Percentiles rank a stretch among this genome's conserved stretches.
phyloP scores from a whole-genome alignment of 2,113 vertebrate species.

The Eulemur rufifrons region DNA sequence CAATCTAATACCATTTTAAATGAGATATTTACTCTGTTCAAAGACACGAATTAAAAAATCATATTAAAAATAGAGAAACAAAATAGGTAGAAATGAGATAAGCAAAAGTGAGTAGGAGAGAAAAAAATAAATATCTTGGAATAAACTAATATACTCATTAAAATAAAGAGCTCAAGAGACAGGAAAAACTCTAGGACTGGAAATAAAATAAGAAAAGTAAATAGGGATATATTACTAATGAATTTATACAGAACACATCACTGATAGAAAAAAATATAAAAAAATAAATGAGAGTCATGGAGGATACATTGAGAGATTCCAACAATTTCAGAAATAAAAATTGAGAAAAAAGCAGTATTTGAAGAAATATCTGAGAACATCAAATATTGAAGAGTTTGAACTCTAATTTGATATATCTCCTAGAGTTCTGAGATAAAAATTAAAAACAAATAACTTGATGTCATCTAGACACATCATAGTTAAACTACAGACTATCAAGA shows the following conservation, averaged over 20 bases:
- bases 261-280: neutral
- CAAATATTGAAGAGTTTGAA: neutral
- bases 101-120: neutral
- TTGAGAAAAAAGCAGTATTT: neutral
- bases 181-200: neutral
- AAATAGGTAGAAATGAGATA: neutral
- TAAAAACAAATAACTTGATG: neutral
- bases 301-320: neutral
- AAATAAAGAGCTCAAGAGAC: neutral
- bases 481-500: neutral
- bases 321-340: neutral
- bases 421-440: neutral
- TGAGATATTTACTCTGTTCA: neutral
- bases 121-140: neutral
- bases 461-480: too few relatives aligned
- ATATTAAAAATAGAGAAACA: neutral
- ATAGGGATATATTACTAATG: neutral
- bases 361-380: neutral
- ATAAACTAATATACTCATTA: neutral
- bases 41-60: neutral
- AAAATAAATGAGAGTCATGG: neutral
- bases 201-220: neutral
- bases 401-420: neutral
- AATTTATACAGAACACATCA: neutral
- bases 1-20: neutral